A percentile compares a stretch with the other conserved stretches of the same genome.
phyloP scores from a whole-genome alignment of 2,888 invertebrate species.

The Mesorhabditis spiculigera region DNA sequence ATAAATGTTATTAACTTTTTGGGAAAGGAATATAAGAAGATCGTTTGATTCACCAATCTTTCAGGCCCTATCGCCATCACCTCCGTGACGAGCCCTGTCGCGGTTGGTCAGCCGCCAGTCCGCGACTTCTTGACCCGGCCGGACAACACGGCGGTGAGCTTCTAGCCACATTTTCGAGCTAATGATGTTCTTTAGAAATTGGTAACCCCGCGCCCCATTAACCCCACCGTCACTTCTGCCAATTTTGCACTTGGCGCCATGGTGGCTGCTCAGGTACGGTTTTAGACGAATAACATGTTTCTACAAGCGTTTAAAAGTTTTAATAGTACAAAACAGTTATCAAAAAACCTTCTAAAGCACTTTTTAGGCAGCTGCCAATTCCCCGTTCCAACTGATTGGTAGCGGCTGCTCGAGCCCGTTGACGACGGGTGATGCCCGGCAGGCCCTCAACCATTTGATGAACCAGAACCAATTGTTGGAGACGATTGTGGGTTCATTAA shows the following conservation, averaged over 20 bases:
- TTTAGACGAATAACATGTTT: too few species aligned
- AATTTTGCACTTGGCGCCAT: constrained; percentile 10
- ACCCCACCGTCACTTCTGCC: constrained; percentile 22
- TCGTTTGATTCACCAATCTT: neutral
- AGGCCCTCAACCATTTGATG: constrained; percentile 12
- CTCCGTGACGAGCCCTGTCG: neutral
- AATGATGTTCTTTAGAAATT: constrained; percentile 16
- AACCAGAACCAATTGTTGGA: constrained; percentile 21
- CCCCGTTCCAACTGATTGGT: neutral
- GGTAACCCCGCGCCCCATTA: constrained; percentile 38
- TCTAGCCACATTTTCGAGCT: neutral
- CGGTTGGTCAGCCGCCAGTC: constrained; percentile 17
- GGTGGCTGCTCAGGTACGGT: constrained; percentile 12
- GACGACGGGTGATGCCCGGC: constrained; percentile 17
- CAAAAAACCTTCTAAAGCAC: too few species aligned
- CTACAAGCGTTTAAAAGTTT: too few species aligned
- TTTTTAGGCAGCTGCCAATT: too few species aligned
- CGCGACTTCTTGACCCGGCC: constrained; percentile 35
- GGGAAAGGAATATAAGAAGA: neutral
- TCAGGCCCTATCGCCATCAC: neutral
- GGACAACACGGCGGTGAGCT: constrained; percentile 25
- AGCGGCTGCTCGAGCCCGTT: constrained; percentile 10
- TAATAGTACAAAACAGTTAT: too few species aligned
- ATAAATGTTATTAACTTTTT: too few species aligned
- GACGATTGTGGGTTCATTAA: constrained; percentile 5